Evolutionary conservation across 2,888 invertebrate species (phyloP), one percentile per base, ranked within the genome.

Genomic region (Coremacera marginata): DNA sequence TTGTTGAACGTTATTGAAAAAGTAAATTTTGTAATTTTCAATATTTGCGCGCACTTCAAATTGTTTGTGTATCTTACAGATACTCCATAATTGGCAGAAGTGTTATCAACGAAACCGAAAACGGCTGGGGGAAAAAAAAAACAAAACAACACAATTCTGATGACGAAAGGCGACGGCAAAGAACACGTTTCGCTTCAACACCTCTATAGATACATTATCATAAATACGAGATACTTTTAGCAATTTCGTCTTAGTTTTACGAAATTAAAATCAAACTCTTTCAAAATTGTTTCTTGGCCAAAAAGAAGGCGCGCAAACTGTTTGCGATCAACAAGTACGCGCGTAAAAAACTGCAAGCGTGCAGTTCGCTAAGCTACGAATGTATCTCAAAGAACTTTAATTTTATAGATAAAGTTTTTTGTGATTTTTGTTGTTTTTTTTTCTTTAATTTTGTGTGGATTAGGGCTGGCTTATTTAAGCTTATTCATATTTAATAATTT

Each of bases 21-120:
- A 44, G 44, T 44, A 44, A 44, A 11, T 44, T 44, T 44, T 44
- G 44, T 55, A 22, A 25, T 22, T 55, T 60, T 60, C 60, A 27
- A 60, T 60, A 60, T 60, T 60, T 60, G 60, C 60, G 60, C 60
- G 27, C 60, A 25, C 25, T 27, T 44, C 27, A 60, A 0, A 27
- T 16, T 60, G 60, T 27, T 60, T 60, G 16, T 27, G 60, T 60
- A 60, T 60, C 60, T 60, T 60, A 27, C 25, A 60, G 60, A 60
- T 60, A 60, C 27, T 60, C 7, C n/a, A 27, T 9, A 27, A 27
- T 60, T 60, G 60, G 60, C 60, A 60, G 8, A 44, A 44, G 44
- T 14, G 44, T 44, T 44, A 44, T 44, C 44, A 44, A 4, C 44
- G 14, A 11, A 44, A 44, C 44, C 44, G 14, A 44, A 44, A 44